A percentile compares a stretch with the other conserved stretches of the same genome.
Conservation (phyloP, 2,113 vertebrate genomes). For the Chionomys nivalis region DNA sequence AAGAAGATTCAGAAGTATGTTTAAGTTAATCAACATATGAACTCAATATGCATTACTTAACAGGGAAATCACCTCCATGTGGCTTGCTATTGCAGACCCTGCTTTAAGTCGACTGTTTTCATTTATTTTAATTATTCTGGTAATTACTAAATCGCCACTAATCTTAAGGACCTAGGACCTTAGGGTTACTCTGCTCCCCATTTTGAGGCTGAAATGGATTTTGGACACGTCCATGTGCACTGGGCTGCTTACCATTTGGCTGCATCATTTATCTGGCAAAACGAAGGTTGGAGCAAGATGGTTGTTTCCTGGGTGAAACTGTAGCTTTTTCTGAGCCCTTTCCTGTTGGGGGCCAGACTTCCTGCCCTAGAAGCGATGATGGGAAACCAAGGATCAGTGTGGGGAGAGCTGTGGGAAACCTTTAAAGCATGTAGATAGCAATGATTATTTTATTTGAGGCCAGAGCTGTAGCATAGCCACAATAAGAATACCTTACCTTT, state of each 20-base stretch:
- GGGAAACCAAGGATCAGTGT: slow-evolving; percentile 69
- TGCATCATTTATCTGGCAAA: slow-evolving; percentile 71
- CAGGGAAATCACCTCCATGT: background rate
- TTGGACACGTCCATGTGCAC: background rate
- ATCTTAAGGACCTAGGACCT: slow-evolving; percentile 27
- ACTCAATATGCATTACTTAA: slow-evolving; percentile 50
- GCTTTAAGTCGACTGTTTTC: slow-evolving; percentile 44
- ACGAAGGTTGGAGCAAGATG: slow-evolving; percentile 72
- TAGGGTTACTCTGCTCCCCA: slow-evolving; percentile 35
- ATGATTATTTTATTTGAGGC: slow-evolving; percentile 64
- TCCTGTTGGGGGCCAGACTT: slow-evolving; percentile 76
- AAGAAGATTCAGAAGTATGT: slow-evolving; percentile 49
- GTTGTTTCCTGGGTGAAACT: slow-evolving; percentile 73
- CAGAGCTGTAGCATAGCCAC: slow-evolving; percentile 53
- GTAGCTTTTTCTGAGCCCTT: slow-evolving; percentile 71
- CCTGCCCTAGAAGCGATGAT: slow-evolving; percentile 72
- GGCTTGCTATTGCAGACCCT: slow-evolving; percentile 52
- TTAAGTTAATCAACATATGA: slow-evolving; percentile 45
- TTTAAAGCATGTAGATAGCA: slow-evolving; percentile 58
- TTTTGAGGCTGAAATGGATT: slow-evolving; percentile 49
- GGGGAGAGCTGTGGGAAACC: slow-evolving; percentile 53
- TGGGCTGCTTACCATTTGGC: slow-evolving; percentile 58
- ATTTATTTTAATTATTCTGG: slow-evolving; percentile 65
- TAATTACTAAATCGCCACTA: slow-evolving; percentile 40
- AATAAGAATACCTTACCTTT: slow-evolving; percentile 55